These are phyloP conservation scores for Aix galericulata DNA, from an alignment of 2,113 vertebrate genomes.

Conservation along the genomic window DNA sequence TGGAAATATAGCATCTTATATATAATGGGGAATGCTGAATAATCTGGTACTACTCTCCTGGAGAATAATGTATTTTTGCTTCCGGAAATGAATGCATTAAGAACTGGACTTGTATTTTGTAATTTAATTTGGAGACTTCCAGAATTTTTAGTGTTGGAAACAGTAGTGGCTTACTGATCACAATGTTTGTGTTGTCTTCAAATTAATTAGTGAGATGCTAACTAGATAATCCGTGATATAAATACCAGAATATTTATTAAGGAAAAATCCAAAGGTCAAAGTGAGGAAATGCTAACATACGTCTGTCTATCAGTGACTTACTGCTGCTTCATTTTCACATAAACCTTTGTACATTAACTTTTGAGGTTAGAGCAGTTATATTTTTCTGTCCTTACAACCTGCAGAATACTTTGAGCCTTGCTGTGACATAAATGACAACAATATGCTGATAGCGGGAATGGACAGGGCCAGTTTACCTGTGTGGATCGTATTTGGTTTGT, in stretches of 20 bases:
- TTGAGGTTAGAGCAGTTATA: not conserved
- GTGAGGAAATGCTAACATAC: not conserved
- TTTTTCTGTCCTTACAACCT: constrained; percentile 17
- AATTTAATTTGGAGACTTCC: not conserved
- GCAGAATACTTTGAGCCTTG: not conserved
- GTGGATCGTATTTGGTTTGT: not conserved
- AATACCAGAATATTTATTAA: not conserved
- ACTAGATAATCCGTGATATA: not conserved
- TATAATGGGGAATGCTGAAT: not conserved
- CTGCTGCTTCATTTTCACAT: not conserved
- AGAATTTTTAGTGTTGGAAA: not conserved
- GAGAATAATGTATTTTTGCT: not conserved
- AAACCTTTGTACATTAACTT: not conserved
- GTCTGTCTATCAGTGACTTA: not conserved
- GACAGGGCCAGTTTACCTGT: not conserved
- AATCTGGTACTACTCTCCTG: not conserved
- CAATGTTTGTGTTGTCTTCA: not conserved
- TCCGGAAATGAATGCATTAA: not conserved
- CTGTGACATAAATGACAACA: not conserved
- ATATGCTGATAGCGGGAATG: not conserved
- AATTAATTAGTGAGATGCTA: constrained; percentile 1
- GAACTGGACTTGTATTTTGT: not conserved
- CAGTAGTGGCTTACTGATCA: not conserved
- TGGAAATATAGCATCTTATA: not conserved
- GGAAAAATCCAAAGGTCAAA: not conserved